Base-by-base conservation (phyloP, 30 jellyfish, hydroid and myxozoan species). In the Nemopilema nomurai region DNA sequence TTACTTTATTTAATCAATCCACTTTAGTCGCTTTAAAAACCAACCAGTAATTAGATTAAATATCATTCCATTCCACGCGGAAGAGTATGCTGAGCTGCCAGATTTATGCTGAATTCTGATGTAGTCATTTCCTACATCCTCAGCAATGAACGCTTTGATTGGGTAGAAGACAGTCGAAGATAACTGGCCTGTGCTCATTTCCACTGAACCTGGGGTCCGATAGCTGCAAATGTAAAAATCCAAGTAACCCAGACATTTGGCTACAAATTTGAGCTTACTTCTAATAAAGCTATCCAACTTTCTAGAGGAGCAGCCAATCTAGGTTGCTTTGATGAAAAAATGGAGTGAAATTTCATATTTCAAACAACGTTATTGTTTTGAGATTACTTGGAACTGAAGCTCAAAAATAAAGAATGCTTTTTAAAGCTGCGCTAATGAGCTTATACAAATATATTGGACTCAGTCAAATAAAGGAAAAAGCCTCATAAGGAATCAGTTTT, bases 11-110 rank as follows among this genome's bases (percentile, higher is more conserved):
- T 3, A 41, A 41, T 41, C 57, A 41, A 41, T 41, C 57, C n/a
- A n/a, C n/a, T n/a, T n/a, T n/a, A n/a, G n/a, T n/a, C n/a, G n/a
- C n/a, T n/a, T n/a, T n/a, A n/a, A 63, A 63, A 71, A 21, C 51
- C 21, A 51, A 77, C 87, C 66, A 52, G 79, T 18, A 9, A 0
- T 30, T 26, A 77, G 32, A 77, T 77, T 77, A 6, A 23, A 62
- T 3, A 77, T 67, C 51, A 53, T 64, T 1, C 77, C 77, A 22
- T 19, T 23, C 87, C 87, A 77, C 26, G 87, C 53, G 0, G n/a
- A 1, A 0, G 77, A 57, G 32, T 23, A 77, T 3, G 32, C 6
- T 9, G 77, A 32, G 66, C 79, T 62, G 16, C 25, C 78, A 28
- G 9, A 19, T 62, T 28, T 28, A 64, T 62, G 87, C 69, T 62